Evolutionary conservation across 2,888 invertebrate species (phyloP).

Genomic region (Eulithis prunata): DNA sequence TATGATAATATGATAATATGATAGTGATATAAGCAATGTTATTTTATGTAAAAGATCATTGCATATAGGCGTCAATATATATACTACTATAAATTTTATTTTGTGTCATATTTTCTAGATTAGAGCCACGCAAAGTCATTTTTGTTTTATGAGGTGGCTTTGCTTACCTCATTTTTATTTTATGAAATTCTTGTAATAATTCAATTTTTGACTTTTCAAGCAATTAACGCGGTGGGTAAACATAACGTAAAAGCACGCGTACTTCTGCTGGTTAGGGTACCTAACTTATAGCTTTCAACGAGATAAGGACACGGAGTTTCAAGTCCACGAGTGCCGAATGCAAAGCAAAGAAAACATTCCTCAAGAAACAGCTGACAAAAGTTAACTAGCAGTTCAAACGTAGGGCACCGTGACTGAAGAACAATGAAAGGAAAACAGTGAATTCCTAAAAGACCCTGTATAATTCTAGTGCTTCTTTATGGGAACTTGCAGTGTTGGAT

Average conservation of each 20-base stretch:
- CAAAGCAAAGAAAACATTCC: constrained; percentile 13
- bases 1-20: too few species aligned
- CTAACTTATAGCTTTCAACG: too few species aligned
- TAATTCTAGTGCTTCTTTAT: constrained; percentile 1
- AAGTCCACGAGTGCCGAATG: neutral
- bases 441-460: constrained; percentile 9
- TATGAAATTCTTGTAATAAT: too few species aligned
- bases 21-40: too few species aligned
- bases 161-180: too few species aligned
- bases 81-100: too few species aligned
- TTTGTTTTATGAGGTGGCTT: too few species aligned
- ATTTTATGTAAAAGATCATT: too few species aligned
- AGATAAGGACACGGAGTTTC: neutral
- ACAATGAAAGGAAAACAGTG: constrained; percentile 28
- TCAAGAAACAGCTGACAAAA: constrained; percentile 15
- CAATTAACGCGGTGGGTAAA: neutral
- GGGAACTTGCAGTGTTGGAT: neutral
- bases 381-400: constrained; percentile 24
- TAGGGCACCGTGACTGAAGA: constrained; percentile 6
- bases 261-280: neutral
- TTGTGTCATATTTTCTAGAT: too few species aligned
- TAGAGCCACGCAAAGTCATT: too few species aligned
- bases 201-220: too few species aligned
- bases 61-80: too few species aligned
- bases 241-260: neutral